Percentiles rank a stretch among this genome's conserved stretches.
Conservation (phyloP, 2,113 vertebrate genomes). For the Gyps fulvus region DNA sequence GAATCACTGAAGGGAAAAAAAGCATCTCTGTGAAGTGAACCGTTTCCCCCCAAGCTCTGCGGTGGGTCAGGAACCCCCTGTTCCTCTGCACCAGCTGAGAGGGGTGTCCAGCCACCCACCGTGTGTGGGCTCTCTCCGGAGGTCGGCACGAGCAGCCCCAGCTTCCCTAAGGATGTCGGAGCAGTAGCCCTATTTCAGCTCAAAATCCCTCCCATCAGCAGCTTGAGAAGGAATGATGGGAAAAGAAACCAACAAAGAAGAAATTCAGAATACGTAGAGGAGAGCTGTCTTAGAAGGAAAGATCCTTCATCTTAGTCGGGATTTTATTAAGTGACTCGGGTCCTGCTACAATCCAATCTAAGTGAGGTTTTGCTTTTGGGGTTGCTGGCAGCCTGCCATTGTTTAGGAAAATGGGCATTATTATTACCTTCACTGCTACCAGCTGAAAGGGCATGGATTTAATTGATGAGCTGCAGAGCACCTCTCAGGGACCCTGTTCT, state of each 20-base stretch:
- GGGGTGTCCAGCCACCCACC: neutral
- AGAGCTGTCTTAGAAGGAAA: neutral
- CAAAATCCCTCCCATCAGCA: neutral
- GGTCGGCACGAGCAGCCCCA: neutral
- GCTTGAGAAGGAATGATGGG: neutral
- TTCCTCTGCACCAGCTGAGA: neutral
- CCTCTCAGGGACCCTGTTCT: neutral
- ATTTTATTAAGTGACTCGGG: neutral
- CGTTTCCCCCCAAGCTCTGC: neutral
- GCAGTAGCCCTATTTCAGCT: neutral
- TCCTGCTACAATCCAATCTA: neutral
- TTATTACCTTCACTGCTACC: neutral
- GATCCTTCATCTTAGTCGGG: no score
- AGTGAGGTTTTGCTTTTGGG: neutral
- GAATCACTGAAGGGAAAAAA: neutral
- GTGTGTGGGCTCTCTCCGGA: neutral
- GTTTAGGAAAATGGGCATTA: neutral
- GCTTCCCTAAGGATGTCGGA: accelerated
- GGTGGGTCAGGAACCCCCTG: neutral
- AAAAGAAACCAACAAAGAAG: neutral
- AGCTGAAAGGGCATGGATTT: neutral
- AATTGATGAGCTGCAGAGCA: neutral
- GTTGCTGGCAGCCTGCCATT: neutral
- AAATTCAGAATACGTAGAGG: neutral
- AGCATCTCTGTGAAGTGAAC: neutral